phyloP scores from a whole-genome alignment of 2,797 vertebrate species.

The Melanogrammus aeglefinus region DNA sequence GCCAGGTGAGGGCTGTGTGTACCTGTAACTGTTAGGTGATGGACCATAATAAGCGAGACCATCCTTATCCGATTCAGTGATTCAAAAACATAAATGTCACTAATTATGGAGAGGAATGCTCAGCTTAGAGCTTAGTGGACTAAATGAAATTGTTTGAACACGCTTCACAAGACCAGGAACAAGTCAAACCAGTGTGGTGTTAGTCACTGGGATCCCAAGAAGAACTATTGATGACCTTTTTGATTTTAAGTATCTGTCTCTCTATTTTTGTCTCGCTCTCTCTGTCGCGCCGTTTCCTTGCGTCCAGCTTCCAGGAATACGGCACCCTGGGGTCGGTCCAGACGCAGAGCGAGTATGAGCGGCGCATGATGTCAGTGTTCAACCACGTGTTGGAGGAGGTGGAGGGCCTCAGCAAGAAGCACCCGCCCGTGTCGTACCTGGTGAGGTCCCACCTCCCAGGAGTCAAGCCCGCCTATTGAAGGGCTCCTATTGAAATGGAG shows the following conservation, averaged over 20 bases:
- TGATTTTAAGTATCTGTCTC: neutral
- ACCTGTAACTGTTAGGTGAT: neutral
- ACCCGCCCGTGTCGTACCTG: slow-evolving; percentile 93
- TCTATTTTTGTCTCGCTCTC: neutral
- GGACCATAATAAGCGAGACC: neutral
- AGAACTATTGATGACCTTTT: neutral
- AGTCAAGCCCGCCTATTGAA: neutral
- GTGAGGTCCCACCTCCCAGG: slow-evolving; percentile 60
- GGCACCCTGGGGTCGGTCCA: slow-evolving; percentile 79
- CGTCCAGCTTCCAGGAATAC: slow-evolving; percentile 89
- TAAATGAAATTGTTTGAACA: neutral
- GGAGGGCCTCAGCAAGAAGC: slow-evolving; percentile 89
- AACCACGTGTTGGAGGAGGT: slow-evolving; percentile 90
- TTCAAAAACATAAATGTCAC: neutral
- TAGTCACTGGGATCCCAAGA: neutral
- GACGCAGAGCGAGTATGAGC: slow-evolving; percentile 91
- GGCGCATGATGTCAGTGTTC: slow-evolving; percentile 93
- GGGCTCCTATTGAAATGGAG: slow-evolving; percentile 3
- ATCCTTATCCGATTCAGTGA: neutral
- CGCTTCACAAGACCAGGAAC: neutral
- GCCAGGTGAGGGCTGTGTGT: slow-evolving; percentile 76
- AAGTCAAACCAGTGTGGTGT: neutral
- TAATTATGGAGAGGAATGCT: neutral
- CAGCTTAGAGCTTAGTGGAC: neutral
- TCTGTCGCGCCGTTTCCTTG: neutral